Evolutionary conservation across 2,888 invertebrate genomes (phyloP), one percentile per base, ranked within the genome.

Genomic region (Cerceris rybyensis): DNA sequence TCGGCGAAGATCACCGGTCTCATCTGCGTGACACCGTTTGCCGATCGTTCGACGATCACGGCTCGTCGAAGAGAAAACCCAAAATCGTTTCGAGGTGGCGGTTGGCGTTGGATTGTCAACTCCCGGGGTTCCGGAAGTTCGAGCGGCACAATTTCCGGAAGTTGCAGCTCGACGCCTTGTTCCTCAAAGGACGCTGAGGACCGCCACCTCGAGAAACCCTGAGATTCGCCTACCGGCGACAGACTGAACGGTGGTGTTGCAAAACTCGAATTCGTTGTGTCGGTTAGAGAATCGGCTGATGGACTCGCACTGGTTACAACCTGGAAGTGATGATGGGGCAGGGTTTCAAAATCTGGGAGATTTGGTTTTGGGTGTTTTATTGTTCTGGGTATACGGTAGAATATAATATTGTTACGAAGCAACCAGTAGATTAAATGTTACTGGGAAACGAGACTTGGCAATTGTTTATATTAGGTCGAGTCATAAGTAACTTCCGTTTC

Each of bases 1-100:
- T 98, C 98, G 11, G 98, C 98, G 89, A 98, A 96, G 83, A 97
- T 97, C 39, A 98, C 97, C 69, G 96, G 95, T 86, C 94, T 95
- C 93, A 94, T 94, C 69, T 91, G 90, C 60, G 93, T 94, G 83
- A 95, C 93, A 49, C 91, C 93, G 92, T 93, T 90, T 89, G 93
- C 79, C 88, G 92, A 89, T 90, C 96, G 94, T 90, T 97, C 95
- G 80, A 97, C 94, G 60, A 98, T 95, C 91, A 97, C 96, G 2
- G 98, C 98, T 87, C 98, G 95, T 7, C 98, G 95, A 81, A 98
- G 93, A 79, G 98, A 98, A 90, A 98, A 98, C 0, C 98, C 98
- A 91, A 98, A 98, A 92, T 98, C 98, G 83, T 97, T 97, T 70
- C 97, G 94, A 0, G 98, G 97, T 57, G 96, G 95, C 84, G 96